phyloP scores from a whole-genome alignment of 2,888 invertebrate species.

The Dendrolimus houi region DNA sequence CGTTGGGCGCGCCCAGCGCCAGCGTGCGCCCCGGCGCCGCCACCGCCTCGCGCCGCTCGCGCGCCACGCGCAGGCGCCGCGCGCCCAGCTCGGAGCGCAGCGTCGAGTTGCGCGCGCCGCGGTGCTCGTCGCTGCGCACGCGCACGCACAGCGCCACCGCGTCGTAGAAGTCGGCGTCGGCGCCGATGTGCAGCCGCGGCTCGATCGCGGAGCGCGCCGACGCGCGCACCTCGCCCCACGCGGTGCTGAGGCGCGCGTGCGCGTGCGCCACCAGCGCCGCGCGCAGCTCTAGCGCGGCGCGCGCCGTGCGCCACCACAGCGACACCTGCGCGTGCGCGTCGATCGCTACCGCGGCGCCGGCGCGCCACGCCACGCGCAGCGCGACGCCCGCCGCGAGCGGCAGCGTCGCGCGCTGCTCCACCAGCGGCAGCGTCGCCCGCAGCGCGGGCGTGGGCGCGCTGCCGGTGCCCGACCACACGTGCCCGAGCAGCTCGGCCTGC shows the following conservation, averaged over 20 bases:
- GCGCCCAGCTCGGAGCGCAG: constrained; percentile 8
- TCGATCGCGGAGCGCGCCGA: constrained; percentile 12
- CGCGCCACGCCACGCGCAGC: constrained; percentile 10
- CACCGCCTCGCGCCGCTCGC: constrained; percentile 12
- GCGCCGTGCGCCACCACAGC: constrained; percentile 29
- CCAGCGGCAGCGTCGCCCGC: constrained; percentile 31
- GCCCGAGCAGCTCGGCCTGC: constrained; percentile 49
- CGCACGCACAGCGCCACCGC: constrained; percentile 49
- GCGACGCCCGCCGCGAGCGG: constrained; percentile 18
- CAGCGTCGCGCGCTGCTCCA: constrained; percentile 9
- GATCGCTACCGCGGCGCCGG: constrained; percentile 16
- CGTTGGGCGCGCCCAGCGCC: constrained; percentile 37
- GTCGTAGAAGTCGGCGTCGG: constrained; percentile 54
- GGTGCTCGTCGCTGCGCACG: constrained; percentile 19
- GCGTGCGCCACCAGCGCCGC: constrained; percentile 13
- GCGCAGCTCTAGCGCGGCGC: constrained; percentile 14
- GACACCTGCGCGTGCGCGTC: constrained; percentile 28
- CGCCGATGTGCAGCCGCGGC: constrained; percentile 30
- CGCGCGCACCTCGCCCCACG: constrained; percentile 17
- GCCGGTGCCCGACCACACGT: constrained; percentile 57
- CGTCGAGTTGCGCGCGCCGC: constrained; percentile 3
- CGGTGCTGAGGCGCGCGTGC: constrained; percentile 24
- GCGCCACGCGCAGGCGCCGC: constrained; percentile 11
- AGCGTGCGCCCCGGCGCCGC: constrained; percentile 26
- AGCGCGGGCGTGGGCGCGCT: constrained; percentile 37